phyloP scores from a whole-genome alignment of 2,797 vertebrate species.

The Menidia menidia region DNA sequence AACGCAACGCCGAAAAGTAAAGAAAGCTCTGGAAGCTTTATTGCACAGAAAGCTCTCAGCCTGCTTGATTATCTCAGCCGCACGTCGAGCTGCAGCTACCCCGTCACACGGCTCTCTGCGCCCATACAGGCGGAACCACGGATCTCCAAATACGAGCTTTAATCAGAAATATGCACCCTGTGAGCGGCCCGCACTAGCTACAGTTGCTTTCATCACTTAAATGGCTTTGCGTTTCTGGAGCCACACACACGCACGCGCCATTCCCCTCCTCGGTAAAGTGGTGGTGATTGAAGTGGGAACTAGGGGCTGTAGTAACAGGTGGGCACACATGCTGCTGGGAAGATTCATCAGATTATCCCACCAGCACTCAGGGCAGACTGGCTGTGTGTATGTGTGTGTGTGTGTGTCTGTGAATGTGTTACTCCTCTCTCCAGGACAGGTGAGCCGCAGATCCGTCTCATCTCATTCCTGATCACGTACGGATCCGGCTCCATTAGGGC shows the following conservation, averaged over 20 bases:
- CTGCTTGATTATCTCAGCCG: slow-evolving; percentile 1
- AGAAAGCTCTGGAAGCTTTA: slow-evolving; percentile 9
- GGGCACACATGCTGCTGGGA: slow-evolving; percentile 73
- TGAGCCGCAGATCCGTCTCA: slow-evolving; percentile 77
- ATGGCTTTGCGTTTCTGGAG: slow-evolving; percentile 48
- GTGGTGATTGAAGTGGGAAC: slow-evolving; percentile 75
- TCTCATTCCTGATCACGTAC: slow-evolving; percentile 82
- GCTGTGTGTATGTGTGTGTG: slow-evolving; percentile 36
- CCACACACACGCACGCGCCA: slow-evolving; percentile 37
- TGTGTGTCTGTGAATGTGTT: slow-evolving; percentile 27
- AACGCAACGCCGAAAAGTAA: slow-evolving; percentile 5
- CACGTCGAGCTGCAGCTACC: background rate
- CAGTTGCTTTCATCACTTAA: slow-evolving; percentile 18
- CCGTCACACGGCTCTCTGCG: background rate
- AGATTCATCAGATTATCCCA: slow-evolving; percentile 77
- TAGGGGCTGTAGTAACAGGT: slow-evolving; percentile 76
- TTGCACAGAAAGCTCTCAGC: background rate
- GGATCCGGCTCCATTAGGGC: slow-evolving; percentile 66
- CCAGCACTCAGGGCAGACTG: slow-evolving; percentile 60
- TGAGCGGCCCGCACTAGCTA: background rate
- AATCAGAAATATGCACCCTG: slow-evolving; percentile 16
- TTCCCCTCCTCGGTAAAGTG: slow-evolving; percentile 53
- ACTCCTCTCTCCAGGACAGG: slow-evolving; percentile 64
- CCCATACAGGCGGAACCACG: background rate
- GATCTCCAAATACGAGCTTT: slow-evolving; percentile 24